A percentile compares a stretch with the other conserved stretches of the same genome.
Conservation (phyloP, 2,797 vertebrate genomes). For the Rhyacichthys aspro region DNA sequence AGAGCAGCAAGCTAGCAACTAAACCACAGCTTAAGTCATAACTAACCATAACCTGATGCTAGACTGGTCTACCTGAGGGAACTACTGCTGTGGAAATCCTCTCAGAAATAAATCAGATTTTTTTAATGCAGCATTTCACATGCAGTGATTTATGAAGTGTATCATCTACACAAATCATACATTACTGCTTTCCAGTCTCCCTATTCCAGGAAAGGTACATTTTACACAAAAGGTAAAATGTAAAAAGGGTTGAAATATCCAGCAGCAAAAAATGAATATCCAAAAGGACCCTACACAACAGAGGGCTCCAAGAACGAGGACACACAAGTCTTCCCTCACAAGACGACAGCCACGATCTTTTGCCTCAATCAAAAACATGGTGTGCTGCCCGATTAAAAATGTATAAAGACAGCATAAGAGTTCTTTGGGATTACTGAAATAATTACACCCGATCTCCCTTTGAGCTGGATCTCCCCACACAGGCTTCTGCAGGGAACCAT, state of each 20-base stretch:
- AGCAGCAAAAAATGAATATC: too few relatives aligned
- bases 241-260: background rate
- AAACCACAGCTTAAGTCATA: too few relatives aligned
- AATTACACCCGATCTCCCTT: conserved; percentile 40
- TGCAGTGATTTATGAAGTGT: too few relatives aligned
- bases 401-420: conserved; percentile 39
- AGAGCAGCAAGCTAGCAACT: too few relatives aligned
- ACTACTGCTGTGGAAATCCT: too few relatives aligned
- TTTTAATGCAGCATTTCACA: too few relatives aligned
- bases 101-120: too few relatives aligned
- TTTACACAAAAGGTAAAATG: background rate
- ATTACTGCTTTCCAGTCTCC: background rate
- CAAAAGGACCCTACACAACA: background rate
- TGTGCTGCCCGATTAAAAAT: conserved; percentile 33
- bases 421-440: conserved; percentile 42
- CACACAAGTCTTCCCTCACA: background rate
- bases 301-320: conserved; percentile 1
- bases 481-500: conserved; percentile 39
- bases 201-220: conserved; percentile 8
- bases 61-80: too few relatives aligned
- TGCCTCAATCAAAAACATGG: conserved; percentile 16
- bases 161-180: too few relatives aligned
- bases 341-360: background rate
- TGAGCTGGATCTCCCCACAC: conserved; percentile 32
- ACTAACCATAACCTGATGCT: too few relatives aligned